Conservation (phyloP, 2,113 vertebrate genomes). For the Limanda limanda region DNA sequence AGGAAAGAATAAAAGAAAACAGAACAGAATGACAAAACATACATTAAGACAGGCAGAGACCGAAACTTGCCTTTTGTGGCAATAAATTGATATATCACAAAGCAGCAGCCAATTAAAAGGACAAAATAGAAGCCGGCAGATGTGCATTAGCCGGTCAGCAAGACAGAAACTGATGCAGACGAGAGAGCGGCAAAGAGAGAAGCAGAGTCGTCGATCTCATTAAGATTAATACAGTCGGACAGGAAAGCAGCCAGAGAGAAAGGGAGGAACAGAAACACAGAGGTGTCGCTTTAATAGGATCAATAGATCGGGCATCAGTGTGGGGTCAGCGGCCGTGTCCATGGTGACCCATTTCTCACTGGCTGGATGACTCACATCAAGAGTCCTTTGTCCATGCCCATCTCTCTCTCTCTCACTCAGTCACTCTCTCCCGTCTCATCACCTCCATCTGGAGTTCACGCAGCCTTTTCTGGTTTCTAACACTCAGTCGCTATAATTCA, state of each 20-base stretch:
- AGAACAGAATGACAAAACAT: too few relatives aligned
- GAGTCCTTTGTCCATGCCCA: conserved; percentile 37
- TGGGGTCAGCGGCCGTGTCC: conserved; percentile 73
- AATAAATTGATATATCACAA: not conserved
- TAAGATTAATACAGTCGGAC: conserved; percentile 67
- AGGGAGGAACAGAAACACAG: conserved; percentile 43
- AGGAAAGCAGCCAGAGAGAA: conserved; percentile 47
- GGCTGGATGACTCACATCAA: conserved; percentile 67
- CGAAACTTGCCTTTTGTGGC: too few relatives aligned
- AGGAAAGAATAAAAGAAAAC: not conserved
- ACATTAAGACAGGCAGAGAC: too few relatives aligned
- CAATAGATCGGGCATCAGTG: conserved; percentile 74
- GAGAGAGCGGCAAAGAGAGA: conserved; percentile 38
- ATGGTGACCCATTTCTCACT: conserved; percentile 71
- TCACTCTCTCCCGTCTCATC: conserved; percentile 32
- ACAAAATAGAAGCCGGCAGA: conserved; percentile 20
- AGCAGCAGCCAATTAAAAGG: conserved; percentile 33
- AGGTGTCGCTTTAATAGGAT: conserved; percentile 76
- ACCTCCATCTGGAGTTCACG: not conserved
- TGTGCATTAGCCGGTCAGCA: not conserved
- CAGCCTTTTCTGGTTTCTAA: conserved; percentile 24
- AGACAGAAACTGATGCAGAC: conserved; percentile 9
- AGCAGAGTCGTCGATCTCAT: conserved; percentile 67
- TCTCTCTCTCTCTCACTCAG: not conserved
- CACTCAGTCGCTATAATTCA: conserved; percentile 15